A percentile compares a stretch with the other conserved stretches of the same genome.
phyloP scores from a whole-genome alignment of 1,140 invertebrate genomes.

The Aphaenogaster rudis region DNA sequence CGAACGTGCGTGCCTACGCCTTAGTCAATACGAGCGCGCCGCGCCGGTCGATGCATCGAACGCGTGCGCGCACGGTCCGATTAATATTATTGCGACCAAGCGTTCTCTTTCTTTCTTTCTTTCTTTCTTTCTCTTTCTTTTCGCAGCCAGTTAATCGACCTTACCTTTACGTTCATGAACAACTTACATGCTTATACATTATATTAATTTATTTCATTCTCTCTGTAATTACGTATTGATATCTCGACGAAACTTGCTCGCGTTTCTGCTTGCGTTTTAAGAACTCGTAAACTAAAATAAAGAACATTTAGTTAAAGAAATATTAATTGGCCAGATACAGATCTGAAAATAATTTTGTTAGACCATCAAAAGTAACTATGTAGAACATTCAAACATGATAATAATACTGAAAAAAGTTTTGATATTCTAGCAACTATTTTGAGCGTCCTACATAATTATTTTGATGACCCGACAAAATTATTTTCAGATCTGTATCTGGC shows the following conservation, averaged over 20 bases:
- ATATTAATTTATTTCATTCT: not conserved
- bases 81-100: slow-evolving; percentile 40
- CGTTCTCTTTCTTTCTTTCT: not conserved
- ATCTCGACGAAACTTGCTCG: not conserved
- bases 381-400: too few relatives aligned
- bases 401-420: too few relatives aligned
- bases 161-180: slow-evolving; percentile 10
- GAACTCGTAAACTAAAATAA: not conserved
- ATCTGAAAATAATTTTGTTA: too few relatives aligned
- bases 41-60: slow-evolving; percentile 53
- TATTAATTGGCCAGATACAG: not conserved
- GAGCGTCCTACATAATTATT: too few relatives aligned
- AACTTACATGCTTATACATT: not conserved
- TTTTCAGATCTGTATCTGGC: too few relatives aligned
- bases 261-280: not conserved
- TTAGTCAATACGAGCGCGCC: slow-evolving; percentile 45
- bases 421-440: too few relatives aligned
- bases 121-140: not conserved
- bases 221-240: slow-evolving; percentile 5
- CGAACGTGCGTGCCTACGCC: slow-evolving; percentile 48
- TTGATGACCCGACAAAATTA: too few relatives aligned
- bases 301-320: not conserved
- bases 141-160: not conserved
- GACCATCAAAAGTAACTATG: too few relatives aligned
- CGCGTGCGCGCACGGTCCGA: slow-evolving; percentile 34